Base-by-base conservation (phyloP, 2,888 invertebrate species). In the Caradrina clavipalpis region DNA sequence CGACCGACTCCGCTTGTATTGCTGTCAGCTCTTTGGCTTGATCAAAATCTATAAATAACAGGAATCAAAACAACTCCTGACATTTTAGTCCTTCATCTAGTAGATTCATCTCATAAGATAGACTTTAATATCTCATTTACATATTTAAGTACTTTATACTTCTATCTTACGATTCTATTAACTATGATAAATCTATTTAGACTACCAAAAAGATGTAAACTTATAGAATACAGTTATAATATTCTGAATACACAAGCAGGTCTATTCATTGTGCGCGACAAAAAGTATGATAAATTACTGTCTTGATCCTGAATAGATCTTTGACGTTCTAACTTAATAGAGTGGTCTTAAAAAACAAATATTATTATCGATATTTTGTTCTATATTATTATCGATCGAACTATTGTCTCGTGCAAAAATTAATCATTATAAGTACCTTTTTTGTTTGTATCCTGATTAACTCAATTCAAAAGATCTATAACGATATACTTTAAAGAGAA, bases 271-370 rank as follows among this genome's bases (percentile, higher is more conserved):
- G 78, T 77, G 74, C 81, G 87, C 83, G 88, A 91, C 92, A 94
- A 94, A 94, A 93, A 93, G 90, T 85, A 90, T 93, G 94, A 95
- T 94, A 89, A 90, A 95, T 95, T 88, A 87, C 89, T 78, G 85
- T 83, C 88, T 83, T 87, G 85, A 87, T 90, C 88, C 88, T 88
- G 82, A 87, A 87, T 87, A 88, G 91, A 89, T 91, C 88, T 84
- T 91, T 90, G 92, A 92, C 90, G 88, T 90, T 86, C 80, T 78
- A 87, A 86, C 77, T 82, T 80, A 79, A 80, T 81, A 77, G 88
- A 87, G 83, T 76, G 70, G 65, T 71, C 79, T 65, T 79, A 74
- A 67, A 67, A 75, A 66, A 66, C 73, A 76, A 83, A 84, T 82
- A 81, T 83, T 84, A 79, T 84, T 85, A 86, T 85, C 67, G 81